These are phyloP conservation scores for Sarcophaga peregrina DNA, from an alignment of 1,140 invertebrate species.

Conservation along the genomic window DNA sequence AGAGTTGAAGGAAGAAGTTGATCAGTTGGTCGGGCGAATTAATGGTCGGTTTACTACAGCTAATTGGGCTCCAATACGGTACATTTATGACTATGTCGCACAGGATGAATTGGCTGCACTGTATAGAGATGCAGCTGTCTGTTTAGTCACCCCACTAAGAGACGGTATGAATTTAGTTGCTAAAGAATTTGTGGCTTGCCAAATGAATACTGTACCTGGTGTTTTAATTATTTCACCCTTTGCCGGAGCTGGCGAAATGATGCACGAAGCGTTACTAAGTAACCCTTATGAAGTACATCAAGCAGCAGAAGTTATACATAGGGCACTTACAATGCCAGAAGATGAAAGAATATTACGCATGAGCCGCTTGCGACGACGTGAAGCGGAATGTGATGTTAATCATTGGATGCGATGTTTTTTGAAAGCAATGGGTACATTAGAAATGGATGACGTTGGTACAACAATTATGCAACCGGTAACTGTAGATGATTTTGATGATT, in stretches of 20 bases:
- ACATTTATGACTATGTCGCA: constrained; percentile 89
- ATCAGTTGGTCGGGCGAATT: constrained; percentile 87
- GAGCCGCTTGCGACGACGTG: constrained; percentile 84
- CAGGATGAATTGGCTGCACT: constrained; percentile 87
- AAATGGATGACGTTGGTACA: constrained; percentile 83
- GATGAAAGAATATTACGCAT: constrained; percentile 88
- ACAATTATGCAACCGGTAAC: constrained; percentile 86
- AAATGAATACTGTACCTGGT: constrained; percentile 87
- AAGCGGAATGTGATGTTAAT: constrained; percentile 86
- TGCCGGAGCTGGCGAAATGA: constrained; percentile 89
- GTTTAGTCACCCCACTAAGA: constrained; percentile 85
- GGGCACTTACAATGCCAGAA: constrained; percentile 89
- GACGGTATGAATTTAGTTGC: constrained; percentile 95
- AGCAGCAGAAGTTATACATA: constrained; percentile 86
- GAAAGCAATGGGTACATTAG: constrained; percentile 84
- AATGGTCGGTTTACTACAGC: constrained; percentile 89
- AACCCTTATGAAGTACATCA: constrained; percentile 92
- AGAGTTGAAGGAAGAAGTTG: constrained; percentile 90
- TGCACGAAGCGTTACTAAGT: constrained; percentile 89
- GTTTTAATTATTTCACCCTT: constrained; percentile 91
- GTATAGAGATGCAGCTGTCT: constrained; percentile 86
- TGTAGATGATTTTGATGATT: constrained; percentile 88
- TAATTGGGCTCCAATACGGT: constrained; percentile 91
- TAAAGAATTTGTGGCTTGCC: constrained; percentile 93
- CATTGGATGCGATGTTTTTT: constrained; percentile 90